phyloP scores from a whole-genome alignment of 2,797 vertebrate species.

The Gastrophryne carolinensis region DNA sequence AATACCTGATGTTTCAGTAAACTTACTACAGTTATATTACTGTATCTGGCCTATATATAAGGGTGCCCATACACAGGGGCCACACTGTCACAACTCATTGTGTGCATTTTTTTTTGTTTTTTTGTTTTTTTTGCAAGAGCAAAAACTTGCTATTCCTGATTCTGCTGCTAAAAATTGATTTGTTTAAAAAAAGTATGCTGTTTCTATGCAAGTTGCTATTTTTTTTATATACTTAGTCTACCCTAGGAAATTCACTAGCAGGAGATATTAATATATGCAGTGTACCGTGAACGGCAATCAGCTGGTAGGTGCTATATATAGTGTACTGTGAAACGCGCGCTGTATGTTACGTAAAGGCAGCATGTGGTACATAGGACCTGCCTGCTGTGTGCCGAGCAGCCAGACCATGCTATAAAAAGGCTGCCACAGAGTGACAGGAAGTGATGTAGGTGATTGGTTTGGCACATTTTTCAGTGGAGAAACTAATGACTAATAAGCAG shows the following conservation, averaged over 20 bases:
- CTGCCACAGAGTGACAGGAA: background rate
- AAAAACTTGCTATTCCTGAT: too few species aligned
- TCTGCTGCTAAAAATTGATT: too few species aligned
- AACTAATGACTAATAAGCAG: slow-evolving; percentile 25
- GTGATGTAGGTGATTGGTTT: slow-evolving; percentile 27
- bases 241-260: background rate
- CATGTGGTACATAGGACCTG: background rate
- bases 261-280: background rate
- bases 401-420: slow-evolving; percentile 1
- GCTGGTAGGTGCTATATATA: background rate
- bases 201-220: background rate
- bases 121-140: too few species aligned
- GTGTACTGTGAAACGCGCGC: background rate
- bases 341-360: slow-evolving; percentile 2
- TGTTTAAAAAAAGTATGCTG: too few species aligned
- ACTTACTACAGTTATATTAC: too few species aligned
- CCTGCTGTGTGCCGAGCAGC: background rate
- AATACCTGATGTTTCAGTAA: too few species aligned
- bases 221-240: too few species aligned
- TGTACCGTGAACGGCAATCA: background rate
- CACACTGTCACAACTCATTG: too few species aligned
- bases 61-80: too few species aligned
- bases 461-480: slow-evolving; percentile 16
- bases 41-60: too few species aligned
- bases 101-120: too few species aligned